Base-by-base conservation (phyloP, 1,140 invertebrate genomes). In the Phymorhynchus buccinoides region DNA sequence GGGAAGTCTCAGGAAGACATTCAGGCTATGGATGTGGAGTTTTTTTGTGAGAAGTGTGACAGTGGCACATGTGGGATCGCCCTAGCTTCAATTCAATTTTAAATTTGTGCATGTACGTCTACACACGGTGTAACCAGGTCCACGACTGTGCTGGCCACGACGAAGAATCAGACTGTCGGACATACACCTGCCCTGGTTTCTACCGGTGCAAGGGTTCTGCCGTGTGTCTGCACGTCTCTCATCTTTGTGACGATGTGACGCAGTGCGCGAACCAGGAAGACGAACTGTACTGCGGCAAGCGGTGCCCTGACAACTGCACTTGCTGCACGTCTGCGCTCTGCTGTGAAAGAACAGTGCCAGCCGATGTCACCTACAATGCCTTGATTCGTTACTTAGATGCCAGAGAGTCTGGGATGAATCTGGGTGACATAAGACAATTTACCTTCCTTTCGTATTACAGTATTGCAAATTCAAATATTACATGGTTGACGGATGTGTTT, bases 241-340 rank as follows among this genome's bases (percentile, higher is more conserved):
- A 83, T 37, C 27, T 86, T 0, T 83, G 81, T 41, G 80, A 82
- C 86, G 75, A 44, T 2, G 27, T 32, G 27, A 37, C n/a, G 35
- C 52, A 87, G 42, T 86, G 81, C 80, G 80, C 78, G 41, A 44
- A 84, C 27, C 30, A 56, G 44, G 84, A 86, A 18, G 80, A 88
- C n/a, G 85, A 86, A 37, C 37, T 42, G 35, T 80, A 84, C 22
- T 87, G 82, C 48, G 32, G 82, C 27, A 16, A n/a, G 12, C 16
- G 22, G 12, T 80, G 78, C 32, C 78, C 78, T 92, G 88, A 52
- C 90, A 66, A 27, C 35, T 87, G 84, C 44, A 41, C 62, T 4
- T 87, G 80, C 68, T 41, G 27, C 56, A 62, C 48, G 44, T 48
- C 30, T 39, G 30, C 80, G 1, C 41, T 85, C 30, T 35, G 16